Percentiles rank a stretch among this genome's conserved stretches.
Evolutionary conservation across 2,888 invertebrate species (phyloP).

Genomic region (Cerastoderma edule): DNA sequence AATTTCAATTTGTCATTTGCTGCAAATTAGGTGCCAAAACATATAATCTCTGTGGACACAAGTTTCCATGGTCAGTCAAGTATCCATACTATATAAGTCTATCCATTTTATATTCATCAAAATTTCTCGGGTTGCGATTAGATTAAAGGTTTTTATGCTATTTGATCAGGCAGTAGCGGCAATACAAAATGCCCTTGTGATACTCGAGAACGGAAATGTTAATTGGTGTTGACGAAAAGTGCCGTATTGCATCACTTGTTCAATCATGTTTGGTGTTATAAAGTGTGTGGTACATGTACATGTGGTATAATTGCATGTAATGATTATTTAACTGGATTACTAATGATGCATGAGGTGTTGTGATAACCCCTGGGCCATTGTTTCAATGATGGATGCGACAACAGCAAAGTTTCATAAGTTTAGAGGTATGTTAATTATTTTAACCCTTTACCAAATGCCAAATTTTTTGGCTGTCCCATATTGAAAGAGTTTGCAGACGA

Average conservation of each 20-base stretch:
- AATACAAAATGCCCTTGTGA: not conserved
- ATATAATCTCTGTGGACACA: too few relatives aligned
- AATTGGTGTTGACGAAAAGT: not conserved
- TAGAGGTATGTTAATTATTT: conserved; percentile 39
- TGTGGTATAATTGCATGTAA: not conserved
- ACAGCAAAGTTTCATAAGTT: conserved; percentile 56
- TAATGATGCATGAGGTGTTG: not conserved
- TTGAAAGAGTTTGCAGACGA: too few relatives aligned
- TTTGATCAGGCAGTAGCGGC: not conserved
- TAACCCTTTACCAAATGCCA: too few relatives aligned
- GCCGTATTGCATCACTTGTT: conserved; percentile 12
- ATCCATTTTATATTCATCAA: too few relatives aligned
- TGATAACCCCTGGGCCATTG: not conserved
- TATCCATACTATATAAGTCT: too few relatives aligned
- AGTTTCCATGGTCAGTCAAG: too few relatives aligned
- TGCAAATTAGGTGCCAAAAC: too few relatives aligned
- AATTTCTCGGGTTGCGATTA: too few relatives aligned
- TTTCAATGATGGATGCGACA: conserved; percentile 51
- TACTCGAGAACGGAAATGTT: conserved; percentile 12
- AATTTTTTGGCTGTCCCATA: too few relatives aligned
- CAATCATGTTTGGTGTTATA: conserved; percentile 1
- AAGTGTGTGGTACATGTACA: not conserved
- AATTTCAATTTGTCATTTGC: too few relatives aligned
- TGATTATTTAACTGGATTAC: not conserved
- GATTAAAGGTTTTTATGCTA: not conserved